Percentiles rank a stretch among this genome's conserved stretches.
phyloP scores from a whole-genome alignment of 2,113 vertebrate genomes.

The Potamarius usumacintae region DNA sequence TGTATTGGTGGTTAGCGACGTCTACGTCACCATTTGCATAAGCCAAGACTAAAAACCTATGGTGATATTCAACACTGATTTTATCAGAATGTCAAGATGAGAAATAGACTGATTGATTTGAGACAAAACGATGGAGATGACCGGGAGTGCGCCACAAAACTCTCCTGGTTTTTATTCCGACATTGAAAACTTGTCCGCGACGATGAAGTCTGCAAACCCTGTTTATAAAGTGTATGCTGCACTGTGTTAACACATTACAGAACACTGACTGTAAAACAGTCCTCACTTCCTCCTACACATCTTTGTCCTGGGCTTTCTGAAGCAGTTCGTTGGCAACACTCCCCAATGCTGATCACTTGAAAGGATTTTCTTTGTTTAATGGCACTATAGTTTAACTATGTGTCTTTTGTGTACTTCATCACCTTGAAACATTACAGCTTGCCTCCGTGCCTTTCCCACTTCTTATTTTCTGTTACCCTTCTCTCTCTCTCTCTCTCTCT shows the following conservation, averaged over 20 bases:
- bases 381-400: no score
- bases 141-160: no score
- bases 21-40: no score
- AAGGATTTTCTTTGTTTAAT: neutral
- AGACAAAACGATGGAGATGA: no score
- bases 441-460: neutral
- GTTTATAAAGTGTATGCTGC: neutral
- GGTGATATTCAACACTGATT: no score
- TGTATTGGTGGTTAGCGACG: no score
- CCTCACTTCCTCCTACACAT: neutral
- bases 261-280: neutral
- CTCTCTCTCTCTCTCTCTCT: neutral
- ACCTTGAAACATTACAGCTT: neutral
- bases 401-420: neutral
- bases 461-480: neutral
- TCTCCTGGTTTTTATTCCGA: no score
- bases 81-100: no score
- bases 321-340: neutral
- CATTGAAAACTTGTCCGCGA: no score
- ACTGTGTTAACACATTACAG: neutral
- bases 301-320: neutral
- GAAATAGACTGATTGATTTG: no score
- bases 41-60: no score
- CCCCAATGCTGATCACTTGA: neutral
- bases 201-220: neutral